Evolutionary conservation across 2,797 vertebrate species (phyloP).

Genomic region (Prionace glauca): DNA sequence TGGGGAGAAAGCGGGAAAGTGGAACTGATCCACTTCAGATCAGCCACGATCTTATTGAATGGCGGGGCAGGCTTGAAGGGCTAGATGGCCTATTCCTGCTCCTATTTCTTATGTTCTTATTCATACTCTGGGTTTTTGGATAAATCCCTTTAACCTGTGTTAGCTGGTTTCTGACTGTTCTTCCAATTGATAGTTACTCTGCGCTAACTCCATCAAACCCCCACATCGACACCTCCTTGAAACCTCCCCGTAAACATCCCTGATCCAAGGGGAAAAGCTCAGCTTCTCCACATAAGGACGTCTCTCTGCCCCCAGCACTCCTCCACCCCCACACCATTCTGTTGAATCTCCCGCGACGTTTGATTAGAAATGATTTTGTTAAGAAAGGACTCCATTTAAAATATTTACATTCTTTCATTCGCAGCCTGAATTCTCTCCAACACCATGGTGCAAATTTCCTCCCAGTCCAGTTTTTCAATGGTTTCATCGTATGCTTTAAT

Average conservation of each 20-base stretch:
- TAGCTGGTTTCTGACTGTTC: neutral
- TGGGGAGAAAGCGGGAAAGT: no score
- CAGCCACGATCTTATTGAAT: no score
- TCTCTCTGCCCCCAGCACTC: no score
- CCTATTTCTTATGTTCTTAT: neutral
- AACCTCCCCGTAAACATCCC: neutral
- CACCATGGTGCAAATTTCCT: slow-evolving; percentile 50
- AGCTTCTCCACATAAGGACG: neutral
- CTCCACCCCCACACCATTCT: neutral
- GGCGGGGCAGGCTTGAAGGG: no score
- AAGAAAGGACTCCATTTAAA: neutral
- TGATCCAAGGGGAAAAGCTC: neutral
- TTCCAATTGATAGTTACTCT: neutral
- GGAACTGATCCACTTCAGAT: no score
- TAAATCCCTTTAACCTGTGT: neutral
- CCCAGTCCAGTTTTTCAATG: slow-evolving; percentile 51
- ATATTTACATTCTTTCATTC: slow-evolving; percentile 51
- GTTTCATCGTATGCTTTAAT: slow-evolving; percentile 46
- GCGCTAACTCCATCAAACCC: neutral
- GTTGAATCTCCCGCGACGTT: neutral
- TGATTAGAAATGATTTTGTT: neutral
- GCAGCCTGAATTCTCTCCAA: slow-evolving; percentile 52
- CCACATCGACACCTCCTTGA: neutral
- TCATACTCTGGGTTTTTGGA: neutral
- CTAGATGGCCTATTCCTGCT: no score